Percentiles rank a stretch among this genome's conserved stretches.
phyloP scores from a whole-genome alignment of 2,113 vertebrate species.

The Planiliza haematocheilus region DNA sequence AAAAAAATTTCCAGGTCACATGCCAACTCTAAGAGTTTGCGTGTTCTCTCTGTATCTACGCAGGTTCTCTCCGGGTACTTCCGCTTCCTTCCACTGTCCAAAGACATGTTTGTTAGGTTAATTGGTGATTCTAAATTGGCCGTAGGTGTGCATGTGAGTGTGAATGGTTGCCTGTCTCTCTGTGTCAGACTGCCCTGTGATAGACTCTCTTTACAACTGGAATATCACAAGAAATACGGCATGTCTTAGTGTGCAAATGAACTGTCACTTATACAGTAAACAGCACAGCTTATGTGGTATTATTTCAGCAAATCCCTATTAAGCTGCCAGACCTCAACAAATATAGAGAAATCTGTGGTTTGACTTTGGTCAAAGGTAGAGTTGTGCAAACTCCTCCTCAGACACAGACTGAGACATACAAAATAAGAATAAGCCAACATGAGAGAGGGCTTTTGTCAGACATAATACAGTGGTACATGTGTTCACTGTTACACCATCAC shows the following conservation, averaged over 20 bases:
- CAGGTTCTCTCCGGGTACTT: too few species aligned
- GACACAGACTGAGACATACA: neutral
- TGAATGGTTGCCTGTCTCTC: too few species aligned
- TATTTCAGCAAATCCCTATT: slow-evolving; percentile 14
- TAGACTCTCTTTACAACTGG: neutral
- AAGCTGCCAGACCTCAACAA: neutral
- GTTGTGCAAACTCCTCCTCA: slow-evolving; percentile 3
- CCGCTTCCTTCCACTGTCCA: too few species aligned
- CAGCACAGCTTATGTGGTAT: neutral
- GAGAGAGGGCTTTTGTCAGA: neutral
- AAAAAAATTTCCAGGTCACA: neutral
- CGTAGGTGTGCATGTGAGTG: too few species aligned
- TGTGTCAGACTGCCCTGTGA: too few species aligned
- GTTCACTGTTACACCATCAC: neutral
- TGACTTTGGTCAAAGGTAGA: slow-evolving; percentile 1
- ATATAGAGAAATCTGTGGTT: slow-evolving; percentile 9
- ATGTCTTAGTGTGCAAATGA: neutral
- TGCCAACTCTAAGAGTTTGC: too few species aligned
- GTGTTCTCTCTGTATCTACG: too few species aligned
- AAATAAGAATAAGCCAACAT: neutral
- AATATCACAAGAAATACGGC: too few species aligned
- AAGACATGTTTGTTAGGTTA: too few species aligned
- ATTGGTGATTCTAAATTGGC: too few species aligned
- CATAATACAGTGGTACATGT: neutral
- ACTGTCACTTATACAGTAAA: neutral